A percentile compares a stretch with the other conserved stretches of the same genome.
Evolutionary conservation across 2,888 invertebrate species (phyloP).

Genomic region (Phragmatobia fuliginosa): DNA sequence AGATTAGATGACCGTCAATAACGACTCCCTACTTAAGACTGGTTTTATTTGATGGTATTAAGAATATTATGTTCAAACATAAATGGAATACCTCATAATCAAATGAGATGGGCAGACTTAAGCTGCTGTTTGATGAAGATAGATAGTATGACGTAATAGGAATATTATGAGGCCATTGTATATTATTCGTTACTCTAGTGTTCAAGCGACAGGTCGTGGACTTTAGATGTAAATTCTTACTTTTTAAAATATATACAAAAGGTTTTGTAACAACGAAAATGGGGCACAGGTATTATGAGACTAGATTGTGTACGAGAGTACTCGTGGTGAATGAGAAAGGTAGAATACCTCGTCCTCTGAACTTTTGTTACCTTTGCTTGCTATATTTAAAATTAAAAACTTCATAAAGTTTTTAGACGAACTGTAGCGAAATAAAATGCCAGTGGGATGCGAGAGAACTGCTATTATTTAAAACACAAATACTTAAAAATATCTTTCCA

Average conservation of each 20-base stretch:
- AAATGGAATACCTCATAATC: neutral
- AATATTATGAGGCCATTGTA: no score
- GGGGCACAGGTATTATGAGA: conserved; percentile 33
- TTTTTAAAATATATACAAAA: conserved; percentile 13
- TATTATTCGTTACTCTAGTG: no score
- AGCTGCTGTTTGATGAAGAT: neutral
- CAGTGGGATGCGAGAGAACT: neutral
- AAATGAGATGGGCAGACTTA: neutral
- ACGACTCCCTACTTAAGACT: neutral
- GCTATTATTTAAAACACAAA: neutral
- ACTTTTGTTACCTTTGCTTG: conserved; percentile 27
- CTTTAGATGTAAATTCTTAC: no score
- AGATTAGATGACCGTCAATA: neutral
- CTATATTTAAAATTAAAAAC: conserved; percentile 35
- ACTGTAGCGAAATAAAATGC: neutral
- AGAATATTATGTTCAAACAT: neutral
- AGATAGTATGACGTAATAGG: no score
- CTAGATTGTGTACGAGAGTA: conserved; percentile 37
- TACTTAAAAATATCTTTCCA: neutral
- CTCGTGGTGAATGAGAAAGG: conserved; percentile 22
- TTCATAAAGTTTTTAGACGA: conserved; percentile 3
- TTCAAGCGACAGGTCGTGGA: no score
- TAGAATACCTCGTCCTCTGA: conserved; percentile 13
- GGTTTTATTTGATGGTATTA: neutral
- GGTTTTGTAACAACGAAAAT: conserved; percentile 23